Evolutionary conservation across 2,113 vertebrate genomes (phyloP), one percentile per base, ranked within the genome.

Genomic region (Anarhynchus alexandrinus): DNA sequence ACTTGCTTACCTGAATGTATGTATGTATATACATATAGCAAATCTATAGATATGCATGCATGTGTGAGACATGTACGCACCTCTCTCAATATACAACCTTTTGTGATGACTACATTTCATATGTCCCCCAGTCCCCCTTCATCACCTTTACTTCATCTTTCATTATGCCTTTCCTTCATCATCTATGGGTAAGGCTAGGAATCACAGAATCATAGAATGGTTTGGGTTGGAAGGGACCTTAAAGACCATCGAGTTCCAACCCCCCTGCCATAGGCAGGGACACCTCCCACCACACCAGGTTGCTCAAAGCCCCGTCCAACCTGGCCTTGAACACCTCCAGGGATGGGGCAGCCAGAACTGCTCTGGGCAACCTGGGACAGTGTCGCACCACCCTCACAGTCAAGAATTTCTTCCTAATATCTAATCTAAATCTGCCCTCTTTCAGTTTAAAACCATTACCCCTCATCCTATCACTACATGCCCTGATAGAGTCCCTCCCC

Each of bases 31-130:
- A 27, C 11, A 23, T 4, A 29, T 3, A 18, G 38, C 10, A 15
- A 4, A 26, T 0, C 1, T 30, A 30, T 0, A 32, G 22, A 34
- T 9, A 16, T 0, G 6, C 0, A 2, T 23, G 49, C 12, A 2
- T 10, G 70, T 9, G 16, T 43, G 20, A 64, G 17, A 76, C 9
- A 17, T 6, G 27, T 1, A 7, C 3, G 42, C 25, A 36, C 6
- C 17, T 30, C 18, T 42, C 17, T 29, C 6, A 9, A 5, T 0
- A 5, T 0, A 45, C 4, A 15, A 29, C 23, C 26, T 71, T 58
- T 36, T 23, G 38, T 20, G 55, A 62, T 15, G 2, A 49, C 11
- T 11, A 8, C 12, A 8, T 54, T 84, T 59, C 19, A 0, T 15
- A 55, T 26, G 16, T 71, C 15, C n/a, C 14, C 9, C 32, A 40